These are phyloP conservation scores for Synergus japonicus DNA, from an alignment of 2,888 invertebrate genomes.

Conservation along the genomic window DNA sequence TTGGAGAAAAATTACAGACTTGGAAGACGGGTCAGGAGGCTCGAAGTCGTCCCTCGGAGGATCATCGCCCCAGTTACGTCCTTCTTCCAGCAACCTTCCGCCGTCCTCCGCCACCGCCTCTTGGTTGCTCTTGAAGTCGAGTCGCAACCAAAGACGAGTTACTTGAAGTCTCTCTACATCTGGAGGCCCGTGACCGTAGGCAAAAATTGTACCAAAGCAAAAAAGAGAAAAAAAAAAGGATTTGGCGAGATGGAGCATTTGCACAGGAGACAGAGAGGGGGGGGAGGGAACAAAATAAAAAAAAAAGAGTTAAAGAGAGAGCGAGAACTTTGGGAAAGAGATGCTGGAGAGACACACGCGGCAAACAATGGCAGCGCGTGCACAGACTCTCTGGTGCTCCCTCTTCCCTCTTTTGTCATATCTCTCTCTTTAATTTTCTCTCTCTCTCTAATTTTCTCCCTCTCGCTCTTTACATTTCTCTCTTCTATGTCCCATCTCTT, in stretches of 20 bases:
- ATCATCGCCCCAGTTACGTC: constrained; percentile 73
- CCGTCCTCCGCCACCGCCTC: constrained; percentile 43
- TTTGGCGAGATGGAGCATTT: constrained; percentile 56
- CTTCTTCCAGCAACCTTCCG: constrained; percentile 65
- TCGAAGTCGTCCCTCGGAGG: constrained; percentile 59
- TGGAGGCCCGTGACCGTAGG: constrained; percentile 59
- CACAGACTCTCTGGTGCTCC: constrained; percentile 62
- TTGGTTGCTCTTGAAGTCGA: constrained; percentile 36
- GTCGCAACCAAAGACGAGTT: constrained; percentile 42
- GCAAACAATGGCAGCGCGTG: constrained; percentile 77
- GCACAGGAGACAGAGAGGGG: constrained; percentile 39
- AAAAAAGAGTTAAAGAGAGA: constrained; percentile 48
- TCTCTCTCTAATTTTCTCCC: constrained; percentile 35
- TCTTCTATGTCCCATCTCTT: too few relatives aligned
- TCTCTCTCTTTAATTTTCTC: background rate
- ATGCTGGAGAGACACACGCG: constrained; percentile 71
- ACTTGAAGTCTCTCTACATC: constrained; percentile 57
- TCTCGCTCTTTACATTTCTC: too few relatives aligned
- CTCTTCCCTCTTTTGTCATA: constrained; percentile 44
- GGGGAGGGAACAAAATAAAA: constrained; percentile 46
- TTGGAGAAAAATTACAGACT: constrained; percentile 51
- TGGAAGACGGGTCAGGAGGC: constrained; percentile 60
- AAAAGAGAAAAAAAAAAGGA: constrained; percentile 50
- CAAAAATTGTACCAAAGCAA: constrained; percentile 62
- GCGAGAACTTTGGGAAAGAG: constrained; percentile 47